These are phyloP conservation scores for Cirrhinus molitorella DNA, from an alignment of 2,797 vertebrate genomes.

Conservation along the genomic window DNA sequence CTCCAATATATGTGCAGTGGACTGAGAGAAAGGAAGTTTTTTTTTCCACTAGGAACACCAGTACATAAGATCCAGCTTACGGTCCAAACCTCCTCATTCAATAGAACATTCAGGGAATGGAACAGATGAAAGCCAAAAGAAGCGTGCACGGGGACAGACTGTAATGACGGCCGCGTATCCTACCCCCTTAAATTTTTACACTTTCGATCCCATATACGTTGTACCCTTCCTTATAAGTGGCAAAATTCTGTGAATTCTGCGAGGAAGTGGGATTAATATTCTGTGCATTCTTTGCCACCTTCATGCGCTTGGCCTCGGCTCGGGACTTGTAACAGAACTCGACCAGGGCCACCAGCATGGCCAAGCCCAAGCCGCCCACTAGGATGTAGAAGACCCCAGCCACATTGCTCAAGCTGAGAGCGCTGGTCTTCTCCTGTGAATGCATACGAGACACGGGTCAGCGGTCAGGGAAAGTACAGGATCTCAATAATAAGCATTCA, in stretches of 20 bases:
- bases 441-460: slow-evolving; percentile 84
- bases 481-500: slow-evolving; percentile 40
- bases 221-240: slow-evolving; percentile 99
- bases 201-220: slow-evolving; percentile 99
- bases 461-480: slow-evolving; percentile 55
- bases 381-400: slow-evolving; percentile 99
- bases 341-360: slow-evolving; percentile 99
- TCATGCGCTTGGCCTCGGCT: slow-evolving; percentile 99
- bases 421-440: slow-evolving; percentile 99
- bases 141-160: slow-evolving; percentile 82
- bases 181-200: slow-evolving; percentile 99
- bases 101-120: slow-evolving; percentile 79
- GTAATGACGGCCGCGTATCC: slow-evolving; percentile 92
- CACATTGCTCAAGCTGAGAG: slow-evolving; percentile 99
- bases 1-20: slow-evolving; percentile 19
- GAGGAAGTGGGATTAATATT: slow-evolving; percentile 99
- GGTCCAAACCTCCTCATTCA: slow-evolving; percentile 91
- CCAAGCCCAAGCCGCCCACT: slow-evolving; percentile 98
- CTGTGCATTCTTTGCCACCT: slow-evolving; percentile 99
- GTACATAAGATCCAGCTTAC: slow-evolving; percentile 83
- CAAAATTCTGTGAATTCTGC: slow-evolving; percentile 99
- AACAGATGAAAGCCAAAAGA: slow-evolving; percentile 86
- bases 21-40: slow-evolving; percentile 18
- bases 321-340: slow-evolving; percentile 99
- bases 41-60: slow-evolving; percentile 81